A percentile compares a stretch with the other conserved stretches of the same genome.
phyloP scores from a whole-genome alignment of 2,888 invertebrate genomes.

The Tiphia femorata region DNA sequence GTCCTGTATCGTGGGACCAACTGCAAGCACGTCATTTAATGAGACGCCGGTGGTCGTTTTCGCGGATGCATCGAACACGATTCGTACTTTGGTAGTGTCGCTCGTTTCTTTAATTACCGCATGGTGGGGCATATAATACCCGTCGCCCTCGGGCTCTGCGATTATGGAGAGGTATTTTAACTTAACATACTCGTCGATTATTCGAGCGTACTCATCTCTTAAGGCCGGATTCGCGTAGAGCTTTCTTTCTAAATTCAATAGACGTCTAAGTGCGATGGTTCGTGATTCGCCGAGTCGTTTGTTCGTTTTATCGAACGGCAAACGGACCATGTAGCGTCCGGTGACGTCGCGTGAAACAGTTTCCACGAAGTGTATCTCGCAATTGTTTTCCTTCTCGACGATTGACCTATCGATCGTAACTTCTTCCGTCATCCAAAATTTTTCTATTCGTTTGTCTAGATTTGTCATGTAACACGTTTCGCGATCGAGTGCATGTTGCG shows the following conservation, averaged over 20 bases:
- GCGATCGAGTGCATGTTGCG: no score
- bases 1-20: conserved; percentile 45
- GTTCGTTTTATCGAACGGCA: conserved; percentile 19
- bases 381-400: conserved; percentile 1
- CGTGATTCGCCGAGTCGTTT: conserved; percentile 15
- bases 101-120: conserved; percentile 40
- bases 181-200: conserved; percentile 15
- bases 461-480: background rate
- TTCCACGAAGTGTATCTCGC: conserved; percentile 22
- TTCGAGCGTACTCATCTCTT: background rate
- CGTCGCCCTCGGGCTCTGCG: background rate
- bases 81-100: conserved; percentile 44
- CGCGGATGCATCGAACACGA: conserved; percentile 52
- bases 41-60: conserved; percentile 36
- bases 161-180: conserved; percentile 1
- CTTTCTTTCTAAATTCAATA: background rate
- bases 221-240: background rate
- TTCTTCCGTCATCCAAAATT: conserved; percentile 28
- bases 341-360: background rate
- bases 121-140: conserved; percentile 54
- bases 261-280: background rate
- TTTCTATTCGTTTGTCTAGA: conserved; percentile 6
- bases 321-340: conserved; percentile 21
- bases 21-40: conserved; percentile 42
- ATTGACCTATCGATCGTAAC: background rate